These are phyloP conservation scores for Gorsachius magnificus DNA, from an alignment of 2,797 vertebrate genomes.

Conservation along the genomic window DNA sequence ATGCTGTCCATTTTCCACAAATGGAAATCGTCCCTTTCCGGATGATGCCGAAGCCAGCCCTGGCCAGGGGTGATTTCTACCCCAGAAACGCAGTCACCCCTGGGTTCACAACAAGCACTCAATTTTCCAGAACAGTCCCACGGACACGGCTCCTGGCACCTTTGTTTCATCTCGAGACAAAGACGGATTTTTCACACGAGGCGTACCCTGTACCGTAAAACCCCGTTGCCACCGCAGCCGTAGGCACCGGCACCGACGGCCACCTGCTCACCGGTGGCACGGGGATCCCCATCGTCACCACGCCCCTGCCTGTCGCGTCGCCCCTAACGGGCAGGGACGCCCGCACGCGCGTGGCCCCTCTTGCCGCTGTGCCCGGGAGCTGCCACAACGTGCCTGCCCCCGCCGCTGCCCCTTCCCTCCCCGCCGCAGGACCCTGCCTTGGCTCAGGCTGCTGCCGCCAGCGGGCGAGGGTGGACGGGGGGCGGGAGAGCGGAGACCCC, in stretches of 20 bases:
- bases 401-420: not conserved
- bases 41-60: not conserved
- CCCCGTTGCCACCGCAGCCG: not conserved
- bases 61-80: not conserved
- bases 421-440: not conserved
- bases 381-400: rapidly evolving
- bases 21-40: not conserved
- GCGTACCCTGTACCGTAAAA: not conserved
- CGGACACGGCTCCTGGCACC: not conserved
- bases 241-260: rapidly evolving
- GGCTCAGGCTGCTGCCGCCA: not conserved
- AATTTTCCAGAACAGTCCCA: not conserved
- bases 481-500: rapidly evolving
- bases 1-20: not conserved
- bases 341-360: not conserved
- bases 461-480: not conserved
- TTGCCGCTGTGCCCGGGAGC: not conserved
- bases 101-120: not conserved
- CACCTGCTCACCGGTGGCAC: not conserved
- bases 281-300: not conserved
- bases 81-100: not conserved
- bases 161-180: constrained; percentile 25
- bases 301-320: not conserved
- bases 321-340: not conserved
- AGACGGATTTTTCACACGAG: not conserved